phyloP scores from a whole-genome alignment of 2,797 vertebrate species.

The Xerus rutilus region DNA sequence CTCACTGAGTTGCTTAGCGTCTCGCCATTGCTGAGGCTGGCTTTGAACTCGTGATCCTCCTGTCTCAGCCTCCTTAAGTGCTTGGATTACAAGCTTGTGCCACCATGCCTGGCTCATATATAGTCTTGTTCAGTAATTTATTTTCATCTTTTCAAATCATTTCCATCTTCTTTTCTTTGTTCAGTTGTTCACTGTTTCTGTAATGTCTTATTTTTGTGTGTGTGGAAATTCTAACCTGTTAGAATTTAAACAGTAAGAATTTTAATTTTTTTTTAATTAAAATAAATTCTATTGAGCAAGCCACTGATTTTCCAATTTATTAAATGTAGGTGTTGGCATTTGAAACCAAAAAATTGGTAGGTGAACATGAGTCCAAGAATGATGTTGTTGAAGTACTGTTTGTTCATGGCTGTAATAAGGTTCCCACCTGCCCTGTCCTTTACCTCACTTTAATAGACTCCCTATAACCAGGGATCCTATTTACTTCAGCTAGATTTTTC shows the following conservation, averaged over 20 bases:
- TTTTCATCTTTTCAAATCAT: neutral
- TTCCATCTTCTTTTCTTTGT: neutral
- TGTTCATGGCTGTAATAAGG: neutral
- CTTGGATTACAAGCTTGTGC: too few relatives aligned
- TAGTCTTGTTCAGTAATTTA: neutral
- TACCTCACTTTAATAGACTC: neutral
- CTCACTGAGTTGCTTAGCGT: too few relatives aligned
- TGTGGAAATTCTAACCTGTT: neutral
- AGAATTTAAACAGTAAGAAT: neutral
- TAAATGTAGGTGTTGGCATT: neutral
- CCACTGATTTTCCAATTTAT: neutral
- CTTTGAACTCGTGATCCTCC: too few relatives aligned
- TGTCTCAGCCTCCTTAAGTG: too few relatives aligned
- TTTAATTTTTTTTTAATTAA: constrained; percentile 25
- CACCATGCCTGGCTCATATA: too few relatives aligned
- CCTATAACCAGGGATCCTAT: neutral
- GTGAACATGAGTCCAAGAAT: neutral
- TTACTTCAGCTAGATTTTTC: neutral
- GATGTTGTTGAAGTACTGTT: neutral
- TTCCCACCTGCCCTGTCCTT: neutral
- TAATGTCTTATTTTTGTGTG: neutral
- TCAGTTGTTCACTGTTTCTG: neutral
- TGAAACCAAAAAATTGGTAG: neutral
- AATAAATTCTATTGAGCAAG: neutral
- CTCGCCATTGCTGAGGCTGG: too few relatives aligned